Base-by-base conservation (phyloP, 2,888 invertebrate genomes). In the Hypena proboscidalis region DNA sequence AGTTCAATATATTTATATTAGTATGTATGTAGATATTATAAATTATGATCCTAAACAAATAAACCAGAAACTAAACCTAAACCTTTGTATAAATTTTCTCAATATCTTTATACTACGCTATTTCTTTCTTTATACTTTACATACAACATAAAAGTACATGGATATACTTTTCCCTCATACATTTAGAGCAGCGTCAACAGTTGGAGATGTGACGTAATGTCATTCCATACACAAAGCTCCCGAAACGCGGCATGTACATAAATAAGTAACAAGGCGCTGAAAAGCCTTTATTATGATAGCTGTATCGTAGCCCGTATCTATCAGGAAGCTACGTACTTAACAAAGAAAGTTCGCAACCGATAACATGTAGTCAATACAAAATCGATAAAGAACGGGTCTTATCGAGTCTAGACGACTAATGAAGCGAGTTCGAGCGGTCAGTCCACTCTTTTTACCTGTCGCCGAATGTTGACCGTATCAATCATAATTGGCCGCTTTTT, bases 401-500 rank as follows among this genome's bases (percentile, higher is more conserved):
- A 64, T 63, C 53, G 41, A 42, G 56, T 67, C 62, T 66, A 67
- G 67, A 72, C 66, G 59, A 53, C 45, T 71, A 74, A 71, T 69
- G 68, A 67, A 69, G 56, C 56, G 49, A 38, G 50, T 70, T 69
- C 67, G 67, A 69, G 56, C 56, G 49, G 35, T 50, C 60, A 61
- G 57, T 58, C 74, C 59, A 75, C 70, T 75, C 67, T 78, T 74
- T 80, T 70, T 70, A 72, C 70, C 67, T 80, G 56, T 62, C 71
- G 62, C 64, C 72, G 71, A 73, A 69, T 73, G 70, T 71, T 70
- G 75, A 71, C 71, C 74, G 78, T 81, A 85, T 87, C 85, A 85
- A 85, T 85, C 85, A 87, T 85, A 85, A 85, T 85, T 85, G 85
- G 77, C 66, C 61, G 70, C 65, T 77, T 83, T 83, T 84, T 80